Conservation (phyloP, 2,888 invertebrate genomes). For the Phytoseiulus persimilis region DNA sequence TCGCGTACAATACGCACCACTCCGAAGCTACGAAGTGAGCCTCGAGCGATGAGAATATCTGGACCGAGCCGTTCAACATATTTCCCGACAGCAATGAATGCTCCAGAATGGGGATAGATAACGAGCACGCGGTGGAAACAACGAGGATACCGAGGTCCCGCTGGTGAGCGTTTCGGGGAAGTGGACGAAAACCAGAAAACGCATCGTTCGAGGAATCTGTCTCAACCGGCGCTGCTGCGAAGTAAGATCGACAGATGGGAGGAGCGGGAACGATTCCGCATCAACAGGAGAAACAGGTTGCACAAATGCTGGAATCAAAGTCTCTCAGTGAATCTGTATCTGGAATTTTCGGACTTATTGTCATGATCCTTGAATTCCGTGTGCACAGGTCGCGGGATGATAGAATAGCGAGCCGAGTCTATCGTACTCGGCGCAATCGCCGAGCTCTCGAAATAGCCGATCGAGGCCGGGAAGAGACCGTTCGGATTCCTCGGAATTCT, state of each 20-base stretch:
- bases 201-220: constrained; percentile 54
- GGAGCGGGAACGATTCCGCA: too few species aligned
- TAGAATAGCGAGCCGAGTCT: too few species aligned
- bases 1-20: constrained; percentile 88
- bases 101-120: too few species aligned
- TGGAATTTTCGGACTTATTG: too few species aligned
- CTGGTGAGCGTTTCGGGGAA: constrained; percentile 56
- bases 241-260: constrained; percentile 22
- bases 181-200: constrained; percentile 57
- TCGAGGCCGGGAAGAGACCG: neutral
- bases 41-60: constrained; percentile 92
- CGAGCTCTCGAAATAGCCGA: neutral
- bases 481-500: neutral
- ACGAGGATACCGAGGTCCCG: constrained; percentile 54
- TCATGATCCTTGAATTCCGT: too few species aligned
- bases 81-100: too few species aligned
- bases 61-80: constrained; percentile 87
- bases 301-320: neutral
- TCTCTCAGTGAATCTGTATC: neutral
- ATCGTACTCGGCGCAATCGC: too few species aligned
- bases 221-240: constrained; percentile 55
- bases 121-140: constrained; percentile 57
- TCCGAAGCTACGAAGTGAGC: constrained; percentile 95
- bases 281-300: too few species aligned
- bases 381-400: too few species aligned